Base-by-base conservation (phyloP, 23 tunicate species). In the Diplosoma virens region DNA sequence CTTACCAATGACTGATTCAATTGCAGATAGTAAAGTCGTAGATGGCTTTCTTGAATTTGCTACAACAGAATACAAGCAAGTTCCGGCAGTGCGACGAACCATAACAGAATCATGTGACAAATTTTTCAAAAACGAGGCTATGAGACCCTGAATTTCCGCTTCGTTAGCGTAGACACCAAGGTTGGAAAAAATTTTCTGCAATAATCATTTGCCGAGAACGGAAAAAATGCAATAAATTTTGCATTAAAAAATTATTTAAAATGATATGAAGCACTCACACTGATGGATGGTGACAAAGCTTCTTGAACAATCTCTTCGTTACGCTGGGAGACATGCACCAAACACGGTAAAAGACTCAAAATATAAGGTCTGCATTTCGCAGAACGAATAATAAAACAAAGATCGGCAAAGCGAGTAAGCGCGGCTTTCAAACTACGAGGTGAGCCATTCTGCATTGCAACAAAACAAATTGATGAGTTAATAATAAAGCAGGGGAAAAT, bases 231-330 rank as follows among this genome's bases (percentile, higher is more conserved):
- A n/a, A n/a, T n/a, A n/a, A n/a, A n/a, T n/a, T n/a, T n/a, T n/a
- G n/a, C n/a, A n/a, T n/a, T n/a, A n/a, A n/a, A n/a, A n/a, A n/a
- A n/a, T n/a, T n/a, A n/a, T n/a, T n/a, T n/a, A n/a, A n/a, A n/a
- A n/a, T n/a, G n/a, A n/a, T n/a, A n/a, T n/a, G n/a, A 16, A 16
- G 52, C 5, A 34, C 58, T 60, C 28, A 82, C 87, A 50, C 53
- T 32, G 31, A 83, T 54, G 6, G 87, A 82, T 0, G 84, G 27
- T 1, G 77, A 76, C 54, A 92, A 56, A 21, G 67, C 59, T 47
- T 92, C 97, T 59, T 92, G 97, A 21, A 92, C 32, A 23, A 29
- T 25, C 17, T 92, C 97, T 36, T 92, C 97, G 1, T 85, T 80
- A 37, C 92, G 41, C 28, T 77, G 79, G 7, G 93, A 85, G 4